phyloP scores from a whole-genome alignment of 2,888 invertebrate genomes.

The Tenthredo livida region DNA sequence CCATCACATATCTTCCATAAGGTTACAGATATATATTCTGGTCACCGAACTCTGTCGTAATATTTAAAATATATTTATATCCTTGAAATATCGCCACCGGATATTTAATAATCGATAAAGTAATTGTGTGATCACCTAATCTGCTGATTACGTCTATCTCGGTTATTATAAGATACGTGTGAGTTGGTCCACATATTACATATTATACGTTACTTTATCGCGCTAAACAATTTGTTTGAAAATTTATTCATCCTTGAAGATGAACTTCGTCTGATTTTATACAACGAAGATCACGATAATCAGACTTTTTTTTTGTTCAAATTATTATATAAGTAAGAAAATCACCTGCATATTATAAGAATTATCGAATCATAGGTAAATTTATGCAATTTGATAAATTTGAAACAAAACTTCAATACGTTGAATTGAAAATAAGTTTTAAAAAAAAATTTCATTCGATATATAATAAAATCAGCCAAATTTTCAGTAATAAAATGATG shows the following conservation, averaged over 20 bases:
- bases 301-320: not conserved
- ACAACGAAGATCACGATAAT: too few relatives aligned
- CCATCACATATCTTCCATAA: not conserved
- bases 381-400: not conserved
- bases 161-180: not conserved
- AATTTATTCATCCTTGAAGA: not conserved
- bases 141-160: not conserved
- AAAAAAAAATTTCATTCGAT: too few relatives aligned
- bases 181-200: not conserved
- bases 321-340: not conserved
- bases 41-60: constrained; percentile 28
- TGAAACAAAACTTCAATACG: too few relatives aligned
- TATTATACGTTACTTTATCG: not conserved
- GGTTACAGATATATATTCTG: not conserved
- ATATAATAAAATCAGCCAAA: too few relatives aligned
- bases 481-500: too few relatives aligned
- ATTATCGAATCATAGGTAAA: not conserved
- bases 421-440: too few relatives aligned
- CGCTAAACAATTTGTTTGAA: not conserved
- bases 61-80: not conserved
- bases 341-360: not conserved
- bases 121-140: not conserved
- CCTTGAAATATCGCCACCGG: not conserved
- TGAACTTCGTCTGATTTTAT: not conserved
- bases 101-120: not conserved